Evolutionary conservation across 2,797 vertebrate species (phyloP).

Genomic region (Acridotheres tristis): DNA sequence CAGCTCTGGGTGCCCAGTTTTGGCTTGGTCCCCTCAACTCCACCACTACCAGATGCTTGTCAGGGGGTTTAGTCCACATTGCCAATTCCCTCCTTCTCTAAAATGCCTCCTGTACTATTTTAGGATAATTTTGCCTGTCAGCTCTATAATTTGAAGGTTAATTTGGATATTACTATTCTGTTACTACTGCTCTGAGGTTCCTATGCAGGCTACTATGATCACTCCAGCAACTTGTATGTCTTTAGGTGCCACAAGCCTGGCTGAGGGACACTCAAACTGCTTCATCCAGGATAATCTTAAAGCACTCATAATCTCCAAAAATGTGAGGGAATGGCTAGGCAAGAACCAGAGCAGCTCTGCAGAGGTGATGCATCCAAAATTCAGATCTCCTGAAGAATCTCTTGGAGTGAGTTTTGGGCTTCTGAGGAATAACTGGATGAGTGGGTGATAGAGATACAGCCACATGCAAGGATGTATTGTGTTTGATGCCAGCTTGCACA

Average conservation of each 20-base stretch:
- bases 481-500: neutral
- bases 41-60: neutral
- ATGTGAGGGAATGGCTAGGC: neutral
- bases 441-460: neutral
- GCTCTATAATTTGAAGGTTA: neutral
- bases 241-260: neutral
- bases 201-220: neutral
- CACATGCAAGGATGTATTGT: fast-evolving
- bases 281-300: neutral
- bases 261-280: neutral
- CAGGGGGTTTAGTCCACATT: neutral
- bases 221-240: neutral
- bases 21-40: neutral
- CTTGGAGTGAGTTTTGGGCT: neutral
- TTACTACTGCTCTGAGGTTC: neutral
- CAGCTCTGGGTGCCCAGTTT: neutral
- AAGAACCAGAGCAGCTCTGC: neutral
- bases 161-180: neutral
- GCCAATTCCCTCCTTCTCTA: neutral
- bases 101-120: neutral
- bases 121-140: neutral
- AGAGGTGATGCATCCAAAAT: neutral
- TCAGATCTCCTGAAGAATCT: neutral
- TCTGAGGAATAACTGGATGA: neutral
- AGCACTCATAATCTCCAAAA: neutral